Evolutionary conservation across 2,888 invertebrate species (phyloP), one percentile per base, ranked within the genome.

Genomic region (Morpho helenor): DNA sequence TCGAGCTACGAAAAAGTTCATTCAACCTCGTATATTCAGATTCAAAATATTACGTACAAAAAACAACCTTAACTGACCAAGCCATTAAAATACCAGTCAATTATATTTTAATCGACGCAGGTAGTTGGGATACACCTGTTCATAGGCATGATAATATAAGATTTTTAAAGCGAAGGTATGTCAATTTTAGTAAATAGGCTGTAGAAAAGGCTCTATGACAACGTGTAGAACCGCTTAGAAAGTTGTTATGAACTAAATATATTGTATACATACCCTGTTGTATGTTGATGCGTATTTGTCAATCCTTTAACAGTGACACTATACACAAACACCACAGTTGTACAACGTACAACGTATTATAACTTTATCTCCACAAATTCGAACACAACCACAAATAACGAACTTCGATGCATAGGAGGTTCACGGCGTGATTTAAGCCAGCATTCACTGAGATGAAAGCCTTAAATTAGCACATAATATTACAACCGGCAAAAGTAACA

Each of bases 361-460:
- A 74, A 71, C 73, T 76, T 73, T 72, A 74, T 75, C 66, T 70
- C 71, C 77, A 79, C 85, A 81, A 82, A 82, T 87, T 87, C 80
- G 77, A 86, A 87, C 89, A 88, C 87, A 78, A 78, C 73, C 87
- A 88, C 87, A 83, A 84, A 76, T 82, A 83, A 83, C 84, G 84
- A 84, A 82, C 82, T 80, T 78, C 82, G 77, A 75, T 78, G 79
- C 82, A 79, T 80, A 67, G 77, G 77, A 73, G 79, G 80, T 82
- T 78, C 82, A 84, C 79, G 81, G 81, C 84, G 85, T 82, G 84
- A 87, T 87, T 84, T 80, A 79, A 82, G 66, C 74, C 76, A 72
- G 76, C 85, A 84, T 84, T 84, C 86, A 81, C 84, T 75, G 73
- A 72, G 72, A 77, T 73, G 77, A 79, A 83, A 81, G 79, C 80